Evolutionary conservation across 1,140 invertebrate species (phyloP).

Genomic region (Periplaneta americana): DNA sequence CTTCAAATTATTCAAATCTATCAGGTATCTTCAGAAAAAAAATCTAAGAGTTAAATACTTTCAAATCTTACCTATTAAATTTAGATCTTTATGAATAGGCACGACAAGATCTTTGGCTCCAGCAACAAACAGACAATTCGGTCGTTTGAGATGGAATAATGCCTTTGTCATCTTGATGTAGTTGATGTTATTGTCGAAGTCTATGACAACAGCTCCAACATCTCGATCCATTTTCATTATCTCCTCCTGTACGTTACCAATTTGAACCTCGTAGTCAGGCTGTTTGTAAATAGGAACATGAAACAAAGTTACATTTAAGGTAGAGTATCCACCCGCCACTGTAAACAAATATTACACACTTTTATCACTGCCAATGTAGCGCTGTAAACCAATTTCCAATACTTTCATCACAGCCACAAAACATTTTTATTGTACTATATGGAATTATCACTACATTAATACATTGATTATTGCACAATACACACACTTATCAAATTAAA

Average conservation of each 20-base stretch:
- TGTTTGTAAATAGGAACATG: not conserved
- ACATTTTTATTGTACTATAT: too few relatives aligned
- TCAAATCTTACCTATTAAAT: slow-evolving; percentile 7
- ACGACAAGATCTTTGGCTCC: slow-evolving; percentile 23
- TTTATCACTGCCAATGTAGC: too few relatives aligned
- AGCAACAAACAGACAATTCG: slow-evolving; percentile 27
- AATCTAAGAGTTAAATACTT: too few relatives aligned
- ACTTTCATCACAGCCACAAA: too few relatives aligned
- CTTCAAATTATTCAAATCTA: too few relatives aligned
- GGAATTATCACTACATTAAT: too few relatives aligned
- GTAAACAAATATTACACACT: too few relatives aligned
- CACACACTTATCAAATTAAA: too few relatives aligned
- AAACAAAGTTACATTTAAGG: not conserved
- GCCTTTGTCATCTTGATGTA: slow-evolving; percentile 26
- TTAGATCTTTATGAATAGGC: slow-evolving; percentile 7
- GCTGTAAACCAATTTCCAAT: too few relatives aligned
- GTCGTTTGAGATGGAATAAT: slow-evolving; percentile 22
- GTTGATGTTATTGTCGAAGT: slow-evolving; percentile 26
- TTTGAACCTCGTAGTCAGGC: not conserved
- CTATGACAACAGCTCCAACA: slow-evolving; percentile 28
- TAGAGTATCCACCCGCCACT: too few relatives aligned
- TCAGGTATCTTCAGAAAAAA: too few relatives aligned
- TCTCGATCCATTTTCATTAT: slow-evolving; percentile 8
- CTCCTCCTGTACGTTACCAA: not conserved
- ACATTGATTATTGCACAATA: too few relatives aligned